phyloP scores from a whole-genome alignment of 2,113 vertebrate genomes.

The Urocitellus parryii region DNA sequence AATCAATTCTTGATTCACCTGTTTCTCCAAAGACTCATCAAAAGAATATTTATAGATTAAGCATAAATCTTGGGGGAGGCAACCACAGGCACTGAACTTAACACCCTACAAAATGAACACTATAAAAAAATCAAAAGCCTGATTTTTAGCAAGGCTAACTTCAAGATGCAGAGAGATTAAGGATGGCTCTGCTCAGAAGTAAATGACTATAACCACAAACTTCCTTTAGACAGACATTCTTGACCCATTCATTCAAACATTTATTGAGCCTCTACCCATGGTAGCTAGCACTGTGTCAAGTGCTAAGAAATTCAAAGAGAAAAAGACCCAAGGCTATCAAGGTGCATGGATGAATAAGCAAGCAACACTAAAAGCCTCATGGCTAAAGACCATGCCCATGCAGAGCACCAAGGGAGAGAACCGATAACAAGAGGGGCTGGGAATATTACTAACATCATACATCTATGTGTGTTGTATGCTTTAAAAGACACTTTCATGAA shows the following conservation, averaged over 20 bases:
- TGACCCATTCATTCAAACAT: not conserved
- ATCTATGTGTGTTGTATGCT: not conserved
- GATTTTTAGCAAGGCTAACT: slow-evolving; percentile 10
- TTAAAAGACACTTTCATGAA: not conserved
- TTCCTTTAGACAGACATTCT: not conserved
- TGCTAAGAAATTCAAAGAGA: slow-evolving; percentile 17
- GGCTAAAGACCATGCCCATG: not conserved
- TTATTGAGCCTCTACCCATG: not conserved
- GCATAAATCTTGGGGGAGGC: not conserved
- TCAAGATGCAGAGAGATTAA: not conserved
- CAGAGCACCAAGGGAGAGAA: not conserved
- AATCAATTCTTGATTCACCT: not conserved
- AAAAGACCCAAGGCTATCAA: not conserved
- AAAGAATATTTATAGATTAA: slow-evolving; percentile 38
- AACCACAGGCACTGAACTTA: not conserved
- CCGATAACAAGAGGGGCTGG: not conserved
- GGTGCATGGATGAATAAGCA: not conserved
- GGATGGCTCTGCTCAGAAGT: not conserved
- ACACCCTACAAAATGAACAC: not conserved
- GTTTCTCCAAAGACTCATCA: slow-evolving; percentile 8
- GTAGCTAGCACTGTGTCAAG: not conserved
- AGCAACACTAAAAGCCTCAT: not conserved
- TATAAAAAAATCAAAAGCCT: not conserved
- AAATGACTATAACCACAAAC: not conserved
- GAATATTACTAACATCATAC: not conserved